Evolutionary conservation across 2,888 invertebrate genomes (phyloP).

Genomic region (Bombylius major): DNA sequence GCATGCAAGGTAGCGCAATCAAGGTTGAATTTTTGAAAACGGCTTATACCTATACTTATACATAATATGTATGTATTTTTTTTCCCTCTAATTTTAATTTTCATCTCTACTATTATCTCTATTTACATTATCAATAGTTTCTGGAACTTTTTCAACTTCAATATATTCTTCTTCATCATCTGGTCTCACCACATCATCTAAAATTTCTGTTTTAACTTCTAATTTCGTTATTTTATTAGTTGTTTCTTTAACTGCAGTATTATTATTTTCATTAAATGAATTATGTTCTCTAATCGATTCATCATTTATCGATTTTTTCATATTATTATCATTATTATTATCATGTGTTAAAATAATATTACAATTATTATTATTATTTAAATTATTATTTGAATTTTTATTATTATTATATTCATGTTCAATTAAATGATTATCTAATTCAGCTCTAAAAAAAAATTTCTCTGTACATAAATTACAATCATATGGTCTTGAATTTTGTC

Average conservation of each 20-base stretch:
- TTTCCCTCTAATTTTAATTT: neutral
- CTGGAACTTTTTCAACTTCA: slow-evolving; percentile 34
- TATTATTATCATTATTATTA: too few species aligned
- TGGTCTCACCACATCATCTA: neutral
- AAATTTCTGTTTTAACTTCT: slow-evolving; percentile 8
- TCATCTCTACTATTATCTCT: neutral
- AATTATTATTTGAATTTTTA: neutral
- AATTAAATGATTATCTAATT: slow-evolving; percentile 74
- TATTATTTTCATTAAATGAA: too few species aligned
- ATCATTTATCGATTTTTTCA: too few species aligned
- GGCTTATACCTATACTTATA: too few species aligned
- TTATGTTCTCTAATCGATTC: too few species aligned
- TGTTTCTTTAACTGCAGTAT: too few species aligned
- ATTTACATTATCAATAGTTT: slow-evolving; percentile 4
- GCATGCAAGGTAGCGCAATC: too few species aligned
- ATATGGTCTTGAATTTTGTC: slow-evolving; percentile 66
- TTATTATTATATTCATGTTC: slow-evolving; percentile 38
- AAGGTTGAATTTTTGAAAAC: too few species aligned
- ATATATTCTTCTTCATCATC: slow-evolving; percentile 36
- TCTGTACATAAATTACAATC: slow-evolving; percentile 72
- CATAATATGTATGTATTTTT: neutral
- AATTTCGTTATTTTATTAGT: neutral
- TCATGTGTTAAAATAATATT: too few species aligned
- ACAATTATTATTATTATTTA: neutral
- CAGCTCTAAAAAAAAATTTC: slow-evolving; percentile 83